Evolutionary conservation across 2,888 invertebrate species (phyloP).

Genomic region (Ypsolopha scabrella): DNA sequence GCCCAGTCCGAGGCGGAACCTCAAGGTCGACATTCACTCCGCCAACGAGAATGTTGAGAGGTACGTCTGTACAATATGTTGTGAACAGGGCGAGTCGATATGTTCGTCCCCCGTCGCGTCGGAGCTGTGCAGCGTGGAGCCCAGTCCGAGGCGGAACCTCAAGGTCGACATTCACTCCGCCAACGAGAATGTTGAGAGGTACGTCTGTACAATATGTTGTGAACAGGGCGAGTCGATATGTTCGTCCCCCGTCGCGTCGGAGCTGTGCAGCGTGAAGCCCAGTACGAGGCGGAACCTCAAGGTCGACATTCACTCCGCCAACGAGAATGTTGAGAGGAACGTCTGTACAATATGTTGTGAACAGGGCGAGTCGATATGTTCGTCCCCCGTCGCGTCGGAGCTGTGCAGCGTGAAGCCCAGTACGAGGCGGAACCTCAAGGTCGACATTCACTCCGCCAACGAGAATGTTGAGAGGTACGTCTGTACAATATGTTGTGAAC

Average conservation of each 20-base stretch:
- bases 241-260: neutral
- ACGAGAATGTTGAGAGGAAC: neutral
- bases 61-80: too few relatives aligned
- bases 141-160: slow-evolving; percentile 35
- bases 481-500: neutral
- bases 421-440: slow-evolving; percentile 29
- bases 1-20: slow-evolving; percentile 36
- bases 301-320: slow-evolving; percentile 19
- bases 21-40: slow-evolving; percentile 23
- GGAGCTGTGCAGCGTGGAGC: slow-evolving; percentile 33
- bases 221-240: slow-evolving; percentile 19
- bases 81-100: slow-evolving; percentile 19
- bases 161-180: slow-evolving; percentile 21
- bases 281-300: slow-evolving; percentile 34
- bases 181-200: neutral
- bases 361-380: slow-evolving; percentile 20
- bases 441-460: slow-evolving; percentile 18
- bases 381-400: neutral
- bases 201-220: neutral
- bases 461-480: neutral
- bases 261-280: slow-evolving; percentile 36
- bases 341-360: neutral
- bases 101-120: slow-evolving; percentile 13
- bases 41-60: neutral
- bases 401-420: slow-evolving; percentile 43